A percentile compares a stretch with the other conserved stretches of the same genome.
Evolutionary conservation across 37 sponge, comb jelly and placozoan genomes (phyloP).

Genomic region (Oopsacas minuta): DNA sequence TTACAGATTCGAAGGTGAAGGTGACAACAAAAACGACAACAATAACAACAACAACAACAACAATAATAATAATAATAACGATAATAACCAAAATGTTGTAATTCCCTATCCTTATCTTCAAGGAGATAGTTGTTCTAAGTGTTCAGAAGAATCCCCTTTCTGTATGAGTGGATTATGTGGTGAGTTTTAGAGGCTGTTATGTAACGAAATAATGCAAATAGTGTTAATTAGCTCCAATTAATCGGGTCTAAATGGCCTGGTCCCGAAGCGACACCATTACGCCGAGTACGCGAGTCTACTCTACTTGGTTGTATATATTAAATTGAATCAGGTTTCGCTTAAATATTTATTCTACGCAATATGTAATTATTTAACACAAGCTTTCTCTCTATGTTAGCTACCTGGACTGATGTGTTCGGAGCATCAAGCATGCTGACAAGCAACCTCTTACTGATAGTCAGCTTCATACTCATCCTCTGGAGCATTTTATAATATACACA

Average conservation of each 20-base stretch:
- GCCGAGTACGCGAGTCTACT: no score
- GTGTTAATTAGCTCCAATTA: no score
- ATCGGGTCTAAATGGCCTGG: no score
- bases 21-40: not conserved
- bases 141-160: not conserved
- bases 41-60: constrained; percentile 12
- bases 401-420: not conserved
- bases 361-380: not conserved
- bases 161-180: not conserved
- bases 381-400: not conserved
- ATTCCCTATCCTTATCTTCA: not conserved
- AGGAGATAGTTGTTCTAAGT: constrained; percentile 6
- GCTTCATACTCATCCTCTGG: not conserved
- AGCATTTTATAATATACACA: not conserved
- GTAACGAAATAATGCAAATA: no score
- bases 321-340: no score
- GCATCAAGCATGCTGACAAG: not conserved
- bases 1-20: not conserved
- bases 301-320: no score
- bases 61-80: not conserved
- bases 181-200: no score
- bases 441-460: not conserved
- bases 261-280: no score
- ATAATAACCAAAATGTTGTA: not conserved
- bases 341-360: no score